Evolutionary conservation across 2,797 vertebrate genomes (phyloP).

Genomic region (Bovichtus variegatus): DNA sequence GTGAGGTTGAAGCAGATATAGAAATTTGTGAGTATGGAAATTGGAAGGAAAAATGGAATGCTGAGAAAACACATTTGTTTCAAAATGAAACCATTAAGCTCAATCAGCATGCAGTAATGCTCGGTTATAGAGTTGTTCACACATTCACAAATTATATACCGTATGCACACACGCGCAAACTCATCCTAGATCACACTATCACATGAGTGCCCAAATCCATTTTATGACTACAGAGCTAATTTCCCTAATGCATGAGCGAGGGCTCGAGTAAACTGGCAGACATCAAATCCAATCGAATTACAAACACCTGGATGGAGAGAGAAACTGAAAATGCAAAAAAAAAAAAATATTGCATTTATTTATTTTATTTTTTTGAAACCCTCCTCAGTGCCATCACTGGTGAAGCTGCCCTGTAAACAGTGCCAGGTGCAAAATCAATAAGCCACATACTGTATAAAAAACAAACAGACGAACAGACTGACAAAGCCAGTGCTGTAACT

Average conservation of each 20-base stretch:
- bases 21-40: constrained; percentile 30
- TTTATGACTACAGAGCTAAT: constrained; percentile 53
- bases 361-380: no score
- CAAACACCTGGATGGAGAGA: constrained; percentile 45
- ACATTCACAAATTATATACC: constrained; percentile 9
- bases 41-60: background rate
- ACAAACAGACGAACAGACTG: constrained; percentile 27
- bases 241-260: constrained; percentile 54
- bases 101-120: constrained; percentile 27
- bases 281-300: constrained; percentile 54
- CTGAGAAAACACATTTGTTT: constrained; percentile 42
- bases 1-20: background rate
- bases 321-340: background rate
- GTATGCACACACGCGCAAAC: constrained; percentile 11
- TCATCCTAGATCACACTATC: constrained; percentile 35
- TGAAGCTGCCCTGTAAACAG: constrained; percentile 42
- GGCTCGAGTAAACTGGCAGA: constrained; percentile 24
- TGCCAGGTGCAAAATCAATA: constrained; percentile 56
- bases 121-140: constrained; percentile 19
- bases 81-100: constrained; percentile 35
- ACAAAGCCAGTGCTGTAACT: constrained; percentile 36
- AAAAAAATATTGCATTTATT: no score
- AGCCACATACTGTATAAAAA: constrained; percentile 44
- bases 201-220: constrained; percentile 38
- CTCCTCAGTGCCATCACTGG: background rate